Evolutionary conservation across 2,888 invertebrate species (phyloP).

Genomic region (Tachina lurida): DNA sequence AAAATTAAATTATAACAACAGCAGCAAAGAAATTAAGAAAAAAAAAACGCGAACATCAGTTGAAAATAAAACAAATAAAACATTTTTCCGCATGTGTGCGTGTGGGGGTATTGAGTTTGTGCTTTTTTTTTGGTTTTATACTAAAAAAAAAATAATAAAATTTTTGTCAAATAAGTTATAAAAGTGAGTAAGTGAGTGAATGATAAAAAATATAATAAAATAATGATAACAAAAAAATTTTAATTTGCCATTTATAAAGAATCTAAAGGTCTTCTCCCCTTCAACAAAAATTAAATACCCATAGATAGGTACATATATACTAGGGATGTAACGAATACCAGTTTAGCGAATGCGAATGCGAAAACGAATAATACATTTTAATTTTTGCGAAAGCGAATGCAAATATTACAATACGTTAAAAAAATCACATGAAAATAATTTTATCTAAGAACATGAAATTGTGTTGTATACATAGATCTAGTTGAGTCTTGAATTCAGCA

Average conservation of each 20-base stretch:
- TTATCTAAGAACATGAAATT: too few relatives aligned
- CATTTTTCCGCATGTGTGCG: constrained; percentile 49
- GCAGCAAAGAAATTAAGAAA: constrained; percentile 28
- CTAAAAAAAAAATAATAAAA: constrained; percentile 16
- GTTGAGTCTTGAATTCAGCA: too few relatives aligned
- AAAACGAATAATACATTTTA: too few relatives aligned
- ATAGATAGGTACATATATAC: too few relatives aligned
- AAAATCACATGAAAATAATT: too few relatives aligned
- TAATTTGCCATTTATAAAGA: constrained; percentile 45
- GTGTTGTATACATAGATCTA: too few relatives aligned
- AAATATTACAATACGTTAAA: too few relatives aligned
- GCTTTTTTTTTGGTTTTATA: constrained; percentile 37
- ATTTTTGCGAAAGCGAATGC: too few relatives aligned
- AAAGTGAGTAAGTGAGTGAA: constrained; percentile 51
- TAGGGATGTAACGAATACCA: too few relatives aligned
- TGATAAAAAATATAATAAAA: constrained; percentile 56
- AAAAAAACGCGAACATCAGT: constrained; percentile 66
- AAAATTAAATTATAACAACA: constrained; percentile 33
- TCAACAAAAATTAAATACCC: too few relatives aligned
- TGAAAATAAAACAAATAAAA: constrained; percentile 70
- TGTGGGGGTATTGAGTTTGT: constrained; percentile 16
- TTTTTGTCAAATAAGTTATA: constrained; percentile 53
- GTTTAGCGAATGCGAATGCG: too few relatives aligned
- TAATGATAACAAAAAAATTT: constrained; percentile 64
- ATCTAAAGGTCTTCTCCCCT: constrained; percentile 21